Evolutionary conservation across 2,113 vertebrate genomes (phyloP).

Genomic region (Chroicocephalus ridibundus): DNA sequence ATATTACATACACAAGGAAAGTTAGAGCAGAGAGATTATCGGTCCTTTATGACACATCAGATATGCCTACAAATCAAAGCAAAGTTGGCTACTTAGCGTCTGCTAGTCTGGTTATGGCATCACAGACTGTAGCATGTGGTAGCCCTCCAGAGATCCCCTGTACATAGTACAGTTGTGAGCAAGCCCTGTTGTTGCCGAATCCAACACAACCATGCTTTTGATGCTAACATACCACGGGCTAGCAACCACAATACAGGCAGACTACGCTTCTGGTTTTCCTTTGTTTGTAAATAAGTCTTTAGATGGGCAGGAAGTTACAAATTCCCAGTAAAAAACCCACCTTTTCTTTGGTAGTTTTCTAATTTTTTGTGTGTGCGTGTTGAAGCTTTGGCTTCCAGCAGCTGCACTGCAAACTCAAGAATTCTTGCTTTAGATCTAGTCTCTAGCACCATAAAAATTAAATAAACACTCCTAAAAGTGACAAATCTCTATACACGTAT

Average conservation of each 20-base stretch:
- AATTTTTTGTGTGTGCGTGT: background rate
- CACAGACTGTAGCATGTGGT: background rate
- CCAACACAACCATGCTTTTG: background rate
- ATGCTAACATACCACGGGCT: background rate
- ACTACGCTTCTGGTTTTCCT: background rate
- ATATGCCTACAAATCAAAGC: background rate
- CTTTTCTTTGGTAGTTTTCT: background rate
- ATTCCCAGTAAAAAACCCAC: background rate
- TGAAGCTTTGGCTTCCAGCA: background rate
- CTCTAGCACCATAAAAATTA: background rate
- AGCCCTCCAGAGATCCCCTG: background rate
- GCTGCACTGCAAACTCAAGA: background rate
- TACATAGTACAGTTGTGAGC: accelerated
- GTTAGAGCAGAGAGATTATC: background rate
- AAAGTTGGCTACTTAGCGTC: background rate
- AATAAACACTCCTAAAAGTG: background rate
- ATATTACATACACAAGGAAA: background rate
- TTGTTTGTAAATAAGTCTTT: background rate
- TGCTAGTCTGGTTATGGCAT: background rate
- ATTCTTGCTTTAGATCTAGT: background rate
- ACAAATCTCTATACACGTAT: background rate
- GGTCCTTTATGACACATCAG: background rate
- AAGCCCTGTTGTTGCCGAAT: background rate
- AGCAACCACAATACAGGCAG: background rate
- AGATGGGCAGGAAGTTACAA: background rate